phyloP scores from a whole-genome alignment of 2,888 invertebrate species.

The Diabrotica balteata region DNA sequence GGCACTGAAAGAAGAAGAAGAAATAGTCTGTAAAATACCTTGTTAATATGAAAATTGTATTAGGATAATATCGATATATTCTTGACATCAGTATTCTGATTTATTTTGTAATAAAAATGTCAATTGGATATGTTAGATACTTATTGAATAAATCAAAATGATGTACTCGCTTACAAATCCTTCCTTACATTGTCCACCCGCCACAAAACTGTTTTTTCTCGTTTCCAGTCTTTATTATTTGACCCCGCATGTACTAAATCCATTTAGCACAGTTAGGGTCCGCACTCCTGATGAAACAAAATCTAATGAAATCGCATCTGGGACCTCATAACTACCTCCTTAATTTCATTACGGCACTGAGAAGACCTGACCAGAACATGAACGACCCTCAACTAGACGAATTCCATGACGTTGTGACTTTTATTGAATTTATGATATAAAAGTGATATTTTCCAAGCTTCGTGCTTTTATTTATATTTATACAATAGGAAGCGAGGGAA shows the following conservation, averaged over 20 bases:
- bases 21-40: too few relatives aligned
- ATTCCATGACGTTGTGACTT: constrained; percentile 24
- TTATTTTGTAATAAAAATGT: too few relatives aligned
- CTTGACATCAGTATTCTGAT: too few relatives aligned
- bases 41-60: too few relatives aligned
- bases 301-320: constrained; percentile 33
- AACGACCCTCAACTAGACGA: constrained; percentile 41
- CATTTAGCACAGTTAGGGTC: constrained; percentile 15
- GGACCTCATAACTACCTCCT: constrained; percentile 33
- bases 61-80: too few relatives aligned
- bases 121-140: too few relatives aligned
- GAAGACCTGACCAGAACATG: constrained; percentile 40
- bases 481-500: neutral
- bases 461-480: constrained; percentile 16
- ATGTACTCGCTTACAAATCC: too few relatives aligned
- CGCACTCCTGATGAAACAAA: constrained; percentile 20
- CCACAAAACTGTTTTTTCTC: constrained; percentile 1
- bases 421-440: constrained; percentile 22
- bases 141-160: too few relatives aligned
- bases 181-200: too few relatives aligned
- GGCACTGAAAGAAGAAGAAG: too few relatives aligned
- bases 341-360: constrained; percentile 33
- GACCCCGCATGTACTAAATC: constrained; percentile 17
- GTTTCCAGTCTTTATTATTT: constrained; percentile 12
- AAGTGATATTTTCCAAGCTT: constrained; percentile 18